These are phyloP conservation scores for Rhopalosiphum maidis DNA, from an alignment of 1,140 invertebrate species.

Conservation along the genomic window DNA sequence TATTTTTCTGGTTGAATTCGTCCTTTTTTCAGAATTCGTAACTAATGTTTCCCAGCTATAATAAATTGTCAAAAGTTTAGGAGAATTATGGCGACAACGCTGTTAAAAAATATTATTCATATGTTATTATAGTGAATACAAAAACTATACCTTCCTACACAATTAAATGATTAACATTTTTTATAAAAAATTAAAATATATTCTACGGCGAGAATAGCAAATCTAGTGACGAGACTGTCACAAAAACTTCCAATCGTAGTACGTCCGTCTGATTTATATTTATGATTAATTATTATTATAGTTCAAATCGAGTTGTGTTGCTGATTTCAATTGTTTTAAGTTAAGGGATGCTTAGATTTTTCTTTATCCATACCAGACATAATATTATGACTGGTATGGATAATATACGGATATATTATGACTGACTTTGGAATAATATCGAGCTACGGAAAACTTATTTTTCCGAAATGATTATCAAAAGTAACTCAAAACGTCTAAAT, in stretches of 20 bases:
- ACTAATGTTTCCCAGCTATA: not conserved
- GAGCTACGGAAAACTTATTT: not conserved
- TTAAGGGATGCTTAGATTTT: not conserved
- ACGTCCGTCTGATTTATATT: not conserved
- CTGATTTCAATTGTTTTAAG: not conserved
- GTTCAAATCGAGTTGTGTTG: not conserved
- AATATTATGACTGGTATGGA: no score
- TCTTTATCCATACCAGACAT: not conserved
- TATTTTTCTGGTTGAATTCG: constrained; percentile 6
- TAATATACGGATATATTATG: no score
- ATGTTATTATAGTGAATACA: not conserved
- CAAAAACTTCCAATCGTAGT: not conserved
- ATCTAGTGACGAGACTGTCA: not conserved
- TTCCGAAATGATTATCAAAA: no score
- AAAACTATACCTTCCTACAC: not conserved
- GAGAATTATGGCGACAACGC: not conserved
- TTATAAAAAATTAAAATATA: not conserved
- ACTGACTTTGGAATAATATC: not conserved
- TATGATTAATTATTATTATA: not conserved
- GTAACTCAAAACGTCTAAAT: no score
- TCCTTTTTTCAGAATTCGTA: not conserved
- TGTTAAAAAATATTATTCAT: not conserved
- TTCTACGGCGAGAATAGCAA: not conserved
- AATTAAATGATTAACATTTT: not conserved
- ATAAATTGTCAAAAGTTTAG: not conserved